phyloP scores from a whole-genome alignment of 2,888 invertebrate genomes.

The Volucella inanis region DNA sequence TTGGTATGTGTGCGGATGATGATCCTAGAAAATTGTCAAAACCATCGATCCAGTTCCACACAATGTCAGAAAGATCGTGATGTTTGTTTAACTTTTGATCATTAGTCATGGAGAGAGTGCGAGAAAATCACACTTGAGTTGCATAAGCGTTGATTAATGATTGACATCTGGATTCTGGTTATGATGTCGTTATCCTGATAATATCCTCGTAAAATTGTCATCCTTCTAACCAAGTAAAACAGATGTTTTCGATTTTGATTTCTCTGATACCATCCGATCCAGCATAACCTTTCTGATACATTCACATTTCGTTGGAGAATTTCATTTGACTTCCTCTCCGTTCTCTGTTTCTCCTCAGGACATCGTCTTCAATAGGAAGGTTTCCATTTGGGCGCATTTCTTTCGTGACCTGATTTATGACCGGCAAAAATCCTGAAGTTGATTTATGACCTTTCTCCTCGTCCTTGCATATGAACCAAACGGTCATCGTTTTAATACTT shows the following conservation, averaged over 20 bases:
- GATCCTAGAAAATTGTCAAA: slow-evolving; percentile 56
- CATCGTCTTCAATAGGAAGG: background rate
- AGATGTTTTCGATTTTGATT: too few species aligned
- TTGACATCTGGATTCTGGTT: slow-evolving; percentile 30
- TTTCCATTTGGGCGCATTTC: slow-evolving; percentile 48
- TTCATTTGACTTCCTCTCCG: background rate
- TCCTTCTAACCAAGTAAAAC: too few species aligned
- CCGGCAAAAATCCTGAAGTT: slow-evolving; percentile 48
- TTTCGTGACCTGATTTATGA: slow-evolving; percentile 61
- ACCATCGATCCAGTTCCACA: slow-evolving; percentile 41
- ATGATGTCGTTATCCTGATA: slow-evolving; percentile 16
- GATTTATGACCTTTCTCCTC: slow-evolving; percentile 55
- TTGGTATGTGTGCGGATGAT: slow-evolving; percentile 49
- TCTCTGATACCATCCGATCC: background rate
- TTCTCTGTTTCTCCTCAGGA: background rate
- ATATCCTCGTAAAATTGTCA: too few species aligned
- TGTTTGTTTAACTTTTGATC: slow-evolving; percentile 71
- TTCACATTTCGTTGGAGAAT: background rate
- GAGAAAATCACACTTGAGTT: slow-evolving; percentile 19
- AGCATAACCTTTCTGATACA: background rate
- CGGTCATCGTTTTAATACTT: slow-evolving; percentile 40
- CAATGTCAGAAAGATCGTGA: slow-evolving; percentile 43
- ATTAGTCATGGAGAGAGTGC: slow-evolving; percentile 64
- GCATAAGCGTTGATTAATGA: slow-evolving; percentile 60
- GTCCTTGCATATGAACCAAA: slow-evolving; percentile 32